Evolutionary conservation across 2,888 invertebrate species (phyloP), one percentile per base, ranked within the genome.

Genomic region (Cynaeus angustus): DNA sequence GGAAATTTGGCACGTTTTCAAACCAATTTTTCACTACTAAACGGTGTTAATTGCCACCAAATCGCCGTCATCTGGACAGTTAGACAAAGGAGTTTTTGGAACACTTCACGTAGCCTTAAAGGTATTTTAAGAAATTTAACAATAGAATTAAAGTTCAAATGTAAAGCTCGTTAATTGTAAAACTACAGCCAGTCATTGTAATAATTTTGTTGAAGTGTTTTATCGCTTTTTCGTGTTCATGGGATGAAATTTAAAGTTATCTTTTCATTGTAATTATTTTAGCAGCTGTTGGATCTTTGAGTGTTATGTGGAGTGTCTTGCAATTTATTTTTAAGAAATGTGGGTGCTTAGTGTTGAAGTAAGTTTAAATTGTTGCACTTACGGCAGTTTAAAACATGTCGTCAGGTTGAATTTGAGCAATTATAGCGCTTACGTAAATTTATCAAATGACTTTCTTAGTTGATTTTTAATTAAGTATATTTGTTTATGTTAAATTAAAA

Each of bases 101-200:
- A 2, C 33, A 33, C 7, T 33, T 7, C 33, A 6, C 33, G n/a
- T n/a, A 33, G 33, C n/a, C 33, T n/a, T 33, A 33, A 6, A 33
- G 33, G 33, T 33, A 33, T 33, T 33, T 33, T 33, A 33, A 33
- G 33, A 33, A 33, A 33, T 33, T 33, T 33, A 33, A 33, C 33
- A 33, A 33, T 33, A 33, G 33, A 33, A 4, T 33, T 33, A 33
- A 33, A 33, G 33, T 33, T 33, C 33, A 33, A 33, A 7, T 33
- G 33, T n/a, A 6, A 33, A 33, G 33, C n/a, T 7, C 3, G 33
- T 33, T 21, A 21, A 21, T 21, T 21, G 21, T 21, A 21, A 21
- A 21, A 21, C 21, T 3, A 21, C 21, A 21, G 21, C 4, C 21
- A 21, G 21, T 1, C 21, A 21, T 21, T 21, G 21, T 4, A 21